Base-by-base conservation (phyloP, 1,140 invertebrate species). In the Xylocopa sonorina region DNA sequence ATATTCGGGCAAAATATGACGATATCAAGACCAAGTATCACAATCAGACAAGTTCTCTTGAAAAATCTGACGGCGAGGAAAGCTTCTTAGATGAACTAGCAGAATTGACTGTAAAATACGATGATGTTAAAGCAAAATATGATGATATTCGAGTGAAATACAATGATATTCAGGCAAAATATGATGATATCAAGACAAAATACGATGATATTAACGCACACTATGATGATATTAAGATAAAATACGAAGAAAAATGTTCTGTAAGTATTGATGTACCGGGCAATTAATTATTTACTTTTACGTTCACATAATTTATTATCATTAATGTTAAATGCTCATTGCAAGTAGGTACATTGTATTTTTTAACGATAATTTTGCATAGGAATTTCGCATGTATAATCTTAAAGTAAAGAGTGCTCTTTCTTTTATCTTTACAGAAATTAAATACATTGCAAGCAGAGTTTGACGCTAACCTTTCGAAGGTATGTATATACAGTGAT, bases 61-160 rank as follows among this genome's bases (percentile, higher is more conserved):
- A 71, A 16, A 21, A 64, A 48, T n/a, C 0, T 0, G 14, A 72
- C 16, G 68, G 79, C 5, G 1, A 38, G 21, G 43, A 79, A 0
- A 21, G 50, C 0, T 9, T 51, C 38, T 41, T 80, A 27, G 12
- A 81, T n/a, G 2, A 77, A 60, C 43, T 81, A 14, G 16, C 43
- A 41, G 57, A 67, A 46, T 7, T 75, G 21, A 58, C 0, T 5
- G 34, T 41, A 7, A 80, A 72, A 55, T 41, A 63, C 6, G 62
- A 81, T 41, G 67, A 85, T 29, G 24, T 77, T n/a, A 69, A 85
- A 24, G 4, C 16, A 16, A 48, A n/a, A n/a, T n/a, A n/a, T n/a
- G n/a, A n/a, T n/a, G n/a, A n/a, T n/a, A n/a, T n/a, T n/a, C n/a
- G n/a, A n/a, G n/a, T n/a, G n/a, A n/a, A n/a, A n/a, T n/a, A n/a